These are phyloP conservation scores for Sericinus montela DNA, from an alignment of 2,888 invertebrate genomes.

Conservation along the genomic window DNA sequence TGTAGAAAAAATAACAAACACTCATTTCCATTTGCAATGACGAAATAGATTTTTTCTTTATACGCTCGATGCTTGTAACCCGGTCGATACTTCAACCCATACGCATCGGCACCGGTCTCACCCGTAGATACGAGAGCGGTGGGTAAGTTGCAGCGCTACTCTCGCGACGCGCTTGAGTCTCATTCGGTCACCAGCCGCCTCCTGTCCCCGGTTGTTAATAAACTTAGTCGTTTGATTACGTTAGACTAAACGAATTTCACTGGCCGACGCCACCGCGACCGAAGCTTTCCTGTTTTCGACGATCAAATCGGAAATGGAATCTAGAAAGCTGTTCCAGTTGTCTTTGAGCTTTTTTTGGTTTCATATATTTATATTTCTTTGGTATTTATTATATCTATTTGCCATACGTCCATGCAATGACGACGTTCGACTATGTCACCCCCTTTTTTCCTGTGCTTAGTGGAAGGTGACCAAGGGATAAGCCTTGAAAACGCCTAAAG, in stretches of 20 bases:
- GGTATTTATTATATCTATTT: too few species aligned
- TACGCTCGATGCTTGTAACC: not conserved
- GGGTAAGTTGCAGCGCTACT: conserved; percentile 69
- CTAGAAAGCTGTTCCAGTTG: conserved; percentile 4
- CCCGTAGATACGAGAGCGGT: conserved; percentile 52
- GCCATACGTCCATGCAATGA: too few species aligned
- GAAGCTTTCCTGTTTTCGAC: conserved; percentile 9
- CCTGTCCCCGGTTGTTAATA: conserved; percentile 10
- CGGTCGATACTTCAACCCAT: conserved; percentile 30
- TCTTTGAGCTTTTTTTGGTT: too few species aligned
- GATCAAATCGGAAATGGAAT: conserved; percentile 7
- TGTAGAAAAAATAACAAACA: too few species aligned
- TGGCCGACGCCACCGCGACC: not conserved
- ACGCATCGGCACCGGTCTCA: conserved; percentile 35
- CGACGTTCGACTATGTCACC: too few species aligned
- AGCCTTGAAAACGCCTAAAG: too few species aligned
- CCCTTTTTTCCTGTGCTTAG: too few species aligned
- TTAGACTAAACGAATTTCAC: conserved; percentile 13
- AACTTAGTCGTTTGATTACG: conserved; percentile 6
- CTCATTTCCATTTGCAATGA: too few species aligned
- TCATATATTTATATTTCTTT: too few species aligned
- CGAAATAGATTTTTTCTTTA: too few species aligned
- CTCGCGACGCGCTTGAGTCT: conserved; percentile 57
- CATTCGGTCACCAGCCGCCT: conserved; percentile 35
- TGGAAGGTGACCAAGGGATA: too few species aligned